Percentiles rank a stretch among this genome's conserved stretches.
phyloP scores from a whole-genome alignment of 2,888 invertebrate species.

The Cosmia pyralina region DNA sequence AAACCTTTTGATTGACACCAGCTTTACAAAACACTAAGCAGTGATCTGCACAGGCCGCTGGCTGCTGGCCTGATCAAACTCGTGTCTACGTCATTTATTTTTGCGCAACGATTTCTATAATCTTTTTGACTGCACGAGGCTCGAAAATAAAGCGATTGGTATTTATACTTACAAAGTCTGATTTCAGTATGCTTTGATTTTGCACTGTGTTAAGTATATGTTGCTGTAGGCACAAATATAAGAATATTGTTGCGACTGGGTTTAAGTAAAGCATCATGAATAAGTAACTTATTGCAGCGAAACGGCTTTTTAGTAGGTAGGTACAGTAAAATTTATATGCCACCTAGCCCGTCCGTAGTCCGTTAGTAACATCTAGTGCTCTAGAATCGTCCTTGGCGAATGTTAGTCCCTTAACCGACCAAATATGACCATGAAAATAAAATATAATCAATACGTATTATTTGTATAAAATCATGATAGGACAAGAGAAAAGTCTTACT shows the following conservation, averaged over 20 bases:
- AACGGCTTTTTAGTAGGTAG: conserved; percentile 10
- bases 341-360: conserved; percentile 23
- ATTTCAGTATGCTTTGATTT: not conserved
- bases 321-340: conserved; percentile 24
- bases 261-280: not conserved
- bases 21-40: not conserved
- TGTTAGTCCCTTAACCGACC: conserved; percentile 1
- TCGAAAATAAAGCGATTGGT: not conserved
- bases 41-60: not conserved
- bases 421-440: conserved; percentile 23
- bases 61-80: not conserved
- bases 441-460: not conserved
- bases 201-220: not conserved
- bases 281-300: not conserved
- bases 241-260: not conserved
- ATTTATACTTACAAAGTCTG: not conserved
- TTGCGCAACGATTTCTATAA: not conserved
- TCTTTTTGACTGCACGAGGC: not conserved
- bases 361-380: conserved; percentile 44
- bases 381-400: conserved; percentile 58
- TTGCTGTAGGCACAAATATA: not conserved
- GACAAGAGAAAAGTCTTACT: conserved; percentile 1
- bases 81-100: not conserved
- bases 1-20: not conserved
- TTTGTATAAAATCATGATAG: conserved; percentile 17